A percentile compares a stretch with the other conserved stretches of the same genome.
Evolutionary conservation across 2,888 invertebrate species (phyloP).

Genomic region (Andrena praecox): DNA sequence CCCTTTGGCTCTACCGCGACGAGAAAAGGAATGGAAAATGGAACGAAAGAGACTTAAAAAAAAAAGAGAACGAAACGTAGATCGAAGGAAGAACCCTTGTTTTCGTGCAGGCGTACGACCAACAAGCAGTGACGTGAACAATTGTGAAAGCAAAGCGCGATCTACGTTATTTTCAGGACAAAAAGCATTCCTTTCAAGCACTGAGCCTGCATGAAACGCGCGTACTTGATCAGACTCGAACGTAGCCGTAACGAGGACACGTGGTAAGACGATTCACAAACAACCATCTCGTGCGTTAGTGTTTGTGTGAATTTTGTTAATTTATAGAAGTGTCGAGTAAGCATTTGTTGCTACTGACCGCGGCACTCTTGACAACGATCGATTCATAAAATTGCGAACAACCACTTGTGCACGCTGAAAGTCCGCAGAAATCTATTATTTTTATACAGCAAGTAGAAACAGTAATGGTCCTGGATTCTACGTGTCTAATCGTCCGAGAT

Average conservation of each 20-base stretch:
- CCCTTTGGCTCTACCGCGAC: too few species aligned
- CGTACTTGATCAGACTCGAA: conserved; percentile 25
- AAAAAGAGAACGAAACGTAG: neutral
- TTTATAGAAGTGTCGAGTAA: neutral
- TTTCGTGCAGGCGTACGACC: conserved; percentile 31
- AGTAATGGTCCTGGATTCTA: too few species aligned
- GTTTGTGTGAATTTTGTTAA: neutral
- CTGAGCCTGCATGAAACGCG: conserved; percentile 44
- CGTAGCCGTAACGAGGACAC: conserved; percentile 54
- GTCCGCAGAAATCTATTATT: too few species aligned
- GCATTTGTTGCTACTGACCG: too few species aligned
- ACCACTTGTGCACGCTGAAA: neutral
- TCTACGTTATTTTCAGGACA: conserved; percentile 27
- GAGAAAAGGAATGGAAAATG: neutral
- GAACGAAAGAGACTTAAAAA: too few species aligned
- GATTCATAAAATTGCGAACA: neutral
- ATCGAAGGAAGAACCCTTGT: conserved; percentile 1
- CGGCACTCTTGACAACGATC: neutral
- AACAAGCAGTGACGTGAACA: conserved; percentile 40
- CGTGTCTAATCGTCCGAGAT: too few species aligned
- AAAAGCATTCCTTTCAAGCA: conserved; percentile 57
- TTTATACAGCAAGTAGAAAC: too few species aligned
- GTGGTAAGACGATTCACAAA: conserved; percentile 41
- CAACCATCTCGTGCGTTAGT: neutral
- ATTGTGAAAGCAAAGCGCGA: conserved; percentile 48